phyloP scores from a whole-genome alignment of 2,113 vertebrate genomes.

The Brachyhypopomus occidentalis region DNA sequence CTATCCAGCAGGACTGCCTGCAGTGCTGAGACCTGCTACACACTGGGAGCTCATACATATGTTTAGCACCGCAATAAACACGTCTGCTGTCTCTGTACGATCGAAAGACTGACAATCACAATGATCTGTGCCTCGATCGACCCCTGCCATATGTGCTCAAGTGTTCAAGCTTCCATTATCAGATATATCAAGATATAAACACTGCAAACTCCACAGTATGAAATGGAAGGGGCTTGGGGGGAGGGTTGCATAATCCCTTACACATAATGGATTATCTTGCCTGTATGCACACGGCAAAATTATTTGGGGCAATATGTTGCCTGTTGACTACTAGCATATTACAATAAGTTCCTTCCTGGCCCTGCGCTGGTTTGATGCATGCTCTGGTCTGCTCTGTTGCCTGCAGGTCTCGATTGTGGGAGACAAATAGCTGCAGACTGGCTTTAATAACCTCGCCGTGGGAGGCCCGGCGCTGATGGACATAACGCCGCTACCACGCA shows the following conservation, averaged over 20 bases:
- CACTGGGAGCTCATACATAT: constrained; percentile 29
- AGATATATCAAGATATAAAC: constrained; percentile 31
- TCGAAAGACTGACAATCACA: not conserved
- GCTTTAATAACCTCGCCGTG: constrained; percentile 56
- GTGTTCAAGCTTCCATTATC: constrained; percentile 1
- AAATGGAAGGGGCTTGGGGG: not conserved
- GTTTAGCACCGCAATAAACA: not conserved
- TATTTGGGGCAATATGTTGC: constrained; percentile 34
- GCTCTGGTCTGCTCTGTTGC: constrained; percentile 29
- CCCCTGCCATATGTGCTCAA: not conserved
- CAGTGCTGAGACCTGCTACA: constrained; percentile 2
- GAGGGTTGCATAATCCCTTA: not conserved
- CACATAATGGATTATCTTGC: constrained; percentile 9
- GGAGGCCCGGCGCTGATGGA: constrained; percentile 50
- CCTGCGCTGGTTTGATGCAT: constrained; percentile 43
- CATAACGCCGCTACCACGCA: constrained; percentile 22
- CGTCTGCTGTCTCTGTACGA: constrained; percentile 1
- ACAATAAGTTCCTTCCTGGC: constrained; percentile 34
- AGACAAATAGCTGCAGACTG: constrained; percentile 56
- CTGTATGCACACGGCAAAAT: not conserved
- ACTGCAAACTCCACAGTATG: constrained; percentile 18
- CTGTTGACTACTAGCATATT: constrained; percentile 34
- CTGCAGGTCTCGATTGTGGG: constrained; percentile 43
- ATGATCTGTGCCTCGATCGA: constrained; percentile 21
- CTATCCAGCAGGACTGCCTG: not conserved